A percentile compares a stretch with the other conserved stretches of the same genome.
Conservation (phyloP, 2,113 vertebrate species). For the Hyaena hyaena region DNA sequence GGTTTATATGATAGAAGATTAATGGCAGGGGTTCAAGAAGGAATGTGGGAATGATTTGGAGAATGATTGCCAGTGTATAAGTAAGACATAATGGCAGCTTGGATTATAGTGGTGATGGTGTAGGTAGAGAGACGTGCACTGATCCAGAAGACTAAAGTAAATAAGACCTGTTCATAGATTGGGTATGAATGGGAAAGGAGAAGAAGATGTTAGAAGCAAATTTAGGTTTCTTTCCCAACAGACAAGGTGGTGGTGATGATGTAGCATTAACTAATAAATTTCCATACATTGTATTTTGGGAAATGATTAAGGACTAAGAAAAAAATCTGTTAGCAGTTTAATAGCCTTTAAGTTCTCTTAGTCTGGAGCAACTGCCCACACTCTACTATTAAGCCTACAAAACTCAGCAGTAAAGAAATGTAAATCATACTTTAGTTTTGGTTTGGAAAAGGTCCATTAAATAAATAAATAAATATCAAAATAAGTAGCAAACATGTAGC, state of each 20-base stretch:
- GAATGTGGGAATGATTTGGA: background rate
- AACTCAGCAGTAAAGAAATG: background rate
- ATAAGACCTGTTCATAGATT: background rate
- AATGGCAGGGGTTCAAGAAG: background rate
- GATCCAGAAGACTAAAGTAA: background rate
- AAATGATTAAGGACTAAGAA: background rate
- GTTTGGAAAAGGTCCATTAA: background rate
- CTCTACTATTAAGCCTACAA: background rate
- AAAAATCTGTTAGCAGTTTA: background rate
- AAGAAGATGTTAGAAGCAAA: background rate
- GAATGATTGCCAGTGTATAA: background rate
- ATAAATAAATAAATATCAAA: background rate
- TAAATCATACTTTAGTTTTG: background rate
- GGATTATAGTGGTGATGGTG: background rate
- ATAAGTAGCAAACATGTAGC: background rate
- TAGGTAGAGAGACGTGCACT: background rate
- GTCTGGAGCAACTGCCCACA: background rate
- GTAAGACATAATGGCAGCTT: background rate
- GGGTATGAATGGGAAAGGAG: background rate
- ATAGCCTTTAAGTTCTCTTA: background rate
- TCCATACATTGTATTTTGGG: background rate
- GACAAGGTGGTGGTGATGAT: background rate
- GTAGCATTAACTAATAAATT: background rate
- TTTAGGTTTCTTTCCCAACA: background rate
- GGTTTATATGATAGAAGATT: background rate